These are phyloP conservation scores for Sebastes trivittatus DNA, from an alignment of 2,797 vertebrate genomes.

Conservation along the genomic window DNA sequence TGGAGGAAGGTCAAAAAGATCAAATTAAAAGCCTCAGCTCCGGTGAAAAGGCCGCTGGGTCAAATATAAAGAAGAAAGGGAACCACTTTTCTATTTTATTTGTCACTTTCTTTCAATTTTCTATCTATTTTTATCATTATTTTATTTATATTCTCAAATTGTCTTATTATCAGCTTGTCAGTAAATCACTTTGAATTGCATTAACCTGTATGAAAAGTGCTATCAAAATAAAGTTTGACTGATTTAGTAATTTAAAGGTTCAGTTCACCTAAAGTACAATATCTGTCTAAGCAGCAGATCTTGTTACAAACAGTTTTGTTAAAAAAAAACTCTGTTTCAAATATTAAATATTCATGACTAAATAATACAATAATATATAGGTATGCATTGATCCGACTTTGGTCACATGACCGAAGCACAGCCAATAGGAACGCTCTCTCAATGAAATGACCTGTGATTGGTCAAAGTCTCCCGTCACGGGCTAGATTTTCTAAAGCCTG, in stretches of 20 bases:
- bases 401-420: too few species aligned
- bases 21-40: slow-evolving; percentile 2
- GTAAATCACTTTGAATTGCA: neutral
- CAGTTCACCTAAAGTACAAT: neutral
- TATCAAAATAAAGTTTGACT: neutral
- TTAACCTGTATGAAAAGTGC: too few species aligned
- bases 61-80: neutral
- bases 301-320: too few species aligned
- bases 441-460: too few species aligned
- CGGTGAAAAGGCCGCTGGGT: neutral
- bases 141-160: neutral
- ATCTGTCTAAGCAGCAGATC: too few species aligned
- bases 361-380: too few species aligned
- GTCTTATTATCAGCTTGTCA: neutral
- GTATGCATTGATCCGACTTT: too few species aligned
- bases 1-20: neutral
- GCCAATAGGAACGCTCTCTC: too few species aligned
- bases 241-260: neutral
- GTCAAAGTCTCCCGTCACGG: too few species aligned
- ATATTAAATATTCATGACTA: too few species aligned
- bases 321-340: too few species aligned
- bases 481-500: too few species aligned
- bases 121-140: neutral
- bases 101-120: neutral
- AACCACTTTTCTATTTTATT: neutral